Evolutionary conservation across 1,140 invertebrate species (phyloP), one percentile per base, ranked within the genome.

Genomic region (Bombus ignitus): DNA sequence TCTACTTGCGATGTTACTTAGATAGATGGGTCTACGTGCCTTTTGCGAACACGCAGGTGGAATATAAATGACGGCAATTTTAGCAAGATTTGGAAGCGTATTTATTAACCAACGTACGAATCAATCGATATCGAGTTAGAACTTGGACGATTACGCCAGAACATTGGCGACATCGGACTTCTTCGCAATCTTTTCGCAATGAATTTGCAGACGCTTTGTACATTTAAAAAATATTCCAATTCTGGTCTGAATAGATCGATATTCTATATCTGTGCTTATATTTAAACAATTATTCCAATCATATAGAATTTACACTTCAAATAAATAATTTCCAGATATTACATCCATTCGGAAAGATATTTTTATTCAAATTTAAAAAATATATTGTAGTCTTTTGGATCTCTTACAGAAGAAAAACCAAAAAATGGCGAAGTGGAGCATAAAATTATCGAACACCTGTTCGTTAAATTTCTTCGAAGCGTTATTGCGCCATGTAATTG

Each of bases 21-120:
- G 66, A 53, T 44, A 12, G n/a, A 73, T 12, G 47, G 18, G 32
- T 47, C 42, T 44, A 85, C 83, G 77, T 73, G 53, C 8, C 25
- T 39, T 8, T 39, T 42, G 15, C 10, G 5, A 28, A 13, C 0
- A 12, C 37, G 35, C 9, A 0, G 1, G 5, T 28, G 13, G 83
- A 85, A 85, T 85, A 25, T 42, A 42, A 74, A 81, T 68, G 77
- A 32, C 28, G 18, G 68, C 9, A 66, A 85, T 74, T 68, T 47
- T 39, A 70, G 22, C 28, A 57, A 77, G 42, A 68, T 83, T 71
- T 44, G 53, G 68, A 79, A 42, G 12, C 39, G 39, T 57, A 44
- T 39, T 62, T 76, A 28, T 47, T 65, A 44, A 53, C 3, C 72
- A 73, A 18, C 37, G 28, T 72, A 74, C 39, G 44, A 71, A 22